Evolutionary conservation across 1,140 invertebrate genomes (phyloP), one percentile per base, ranked within the genome.

Genomic region (Amyelois transitella): DNA sequence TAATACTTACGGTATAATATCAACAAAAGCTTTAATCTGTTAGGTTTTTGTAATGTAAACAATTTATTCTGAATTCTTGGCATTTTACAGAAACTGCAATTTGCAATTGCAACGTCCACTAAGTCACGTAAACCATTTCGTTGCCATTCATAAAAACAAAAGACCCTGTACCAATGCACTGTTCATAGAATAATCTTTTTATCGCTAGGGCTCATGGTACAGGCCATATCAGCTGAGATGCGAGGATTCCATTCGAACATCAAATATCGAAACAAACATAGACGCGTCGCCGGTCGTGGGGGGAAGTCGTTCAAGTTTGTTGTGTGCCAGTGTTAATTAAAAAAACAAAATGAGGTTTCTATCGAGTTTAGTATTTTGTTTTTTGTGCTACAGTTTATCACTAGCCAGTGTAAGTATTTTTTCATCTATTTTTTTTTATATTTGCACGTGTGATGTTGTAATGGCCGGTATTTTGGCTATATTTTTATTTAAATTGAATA

Each of bases 341-440:
- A 20, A 49, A 55, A 47, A 48, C 53, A 72, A 62, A 58, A 70
- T 73, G 71, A 58, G 53, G 51, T 28, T 64, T 24, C 52, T 66
- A 7, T 49, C 58, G 43, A 49, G 12, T 48, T n/a, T 66, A 28
- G 60, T 67, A 57, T 10, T 66, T 52, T 59, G 43, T 43, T 58
- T 44, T 19, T 43, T 70, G 53, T 61, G 61, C 28, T 54, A 58
- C 18, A 53, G 28, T 20, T 20, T 52, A 10, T 38, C 50, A 52
- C 50, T 52, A 19, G 50, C 50, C 28, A 52, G 50, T 43, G 28
- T 52, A 18, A 43, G 50, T 52, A 14, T 17, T 20, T 49, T 44
- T 44, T 44, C 1, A 14, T 14, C 5, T 14, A 14, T 38, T 2
- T 38, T 38, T 38, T 38, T 38, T 28, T 10, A 28, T 4, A 10